These are phyloP conservation scores for Lissocephala sabroskyi DNA, from an alignment of 2,888 invertebrate species.

Conservation along the genomic window DNA sequence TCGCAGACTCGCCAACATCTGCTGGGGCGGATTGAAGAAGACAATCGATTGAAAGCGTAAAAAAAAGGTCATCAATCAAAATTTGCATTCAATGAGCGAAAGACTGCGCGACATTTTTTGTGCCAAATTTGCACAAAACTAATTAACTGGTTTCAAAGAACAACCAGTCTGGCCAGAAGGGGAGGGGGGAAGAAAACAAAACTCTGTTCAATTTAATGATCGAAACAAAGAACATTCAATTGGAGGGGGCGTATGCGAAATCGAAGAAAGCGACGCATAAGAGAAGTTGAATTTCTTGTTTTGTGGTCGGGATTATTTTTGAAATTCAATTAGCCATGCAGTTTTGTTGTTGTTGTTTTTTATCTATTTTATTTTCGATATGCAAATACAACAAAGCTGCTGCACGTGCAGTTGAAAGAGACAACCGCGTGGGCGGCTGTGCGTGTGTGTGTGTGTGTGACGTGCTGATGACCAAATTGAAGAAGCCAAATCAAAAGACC, in stretches of 20 bases:
- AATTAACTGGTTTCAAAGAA: conserved; percentile 60
- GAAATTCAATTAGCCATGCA: conserved; percentile 41
- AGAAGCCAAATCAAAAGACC: conserved; percentile 45
- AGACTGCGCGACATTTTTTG: conserved; percentile 6
- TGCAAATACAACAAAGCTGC: no score
- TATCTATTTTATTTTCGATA: not conserved
- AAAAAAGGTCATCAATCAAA: conserved; percentile 46
- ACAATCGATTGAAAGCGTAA: not conserved
- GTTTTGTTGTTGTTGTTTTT: no score
- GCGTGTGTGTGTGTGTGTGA: conserved; percentile 3
- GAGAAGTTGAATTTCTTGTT: not conserved
- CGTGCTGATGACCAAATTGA: conserved; percentile 28
- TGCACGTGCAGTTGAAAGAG: conserved; percentile 5
- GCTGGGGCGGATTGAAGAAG: no score
- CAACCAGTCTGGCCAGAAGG: no score
- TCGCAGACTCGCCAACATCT: no score
- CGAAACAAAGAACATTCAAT: conserved; percentile 21
- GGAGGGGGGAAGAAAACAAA: no score
- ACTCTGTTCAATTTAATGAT: conserved; percentile 33
- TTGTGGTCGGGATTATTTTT: conserved; percentile 2
- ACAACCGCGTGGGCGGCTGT: not conserved
- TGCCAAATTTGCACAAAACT: conserved; percentile 52
- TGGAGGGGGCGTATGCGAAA: conserved; percentile 52
- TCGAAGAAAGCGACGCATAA: conserved; percentile 8
- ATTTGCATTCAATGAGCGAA: conserved; percentile 13